Percentiles rank a stretch among this genome's conserved stretches.
phyloP scores from a whole-genome alignment of 1,140 invertebrate species.

The Platyscapa corneri region DNA sequence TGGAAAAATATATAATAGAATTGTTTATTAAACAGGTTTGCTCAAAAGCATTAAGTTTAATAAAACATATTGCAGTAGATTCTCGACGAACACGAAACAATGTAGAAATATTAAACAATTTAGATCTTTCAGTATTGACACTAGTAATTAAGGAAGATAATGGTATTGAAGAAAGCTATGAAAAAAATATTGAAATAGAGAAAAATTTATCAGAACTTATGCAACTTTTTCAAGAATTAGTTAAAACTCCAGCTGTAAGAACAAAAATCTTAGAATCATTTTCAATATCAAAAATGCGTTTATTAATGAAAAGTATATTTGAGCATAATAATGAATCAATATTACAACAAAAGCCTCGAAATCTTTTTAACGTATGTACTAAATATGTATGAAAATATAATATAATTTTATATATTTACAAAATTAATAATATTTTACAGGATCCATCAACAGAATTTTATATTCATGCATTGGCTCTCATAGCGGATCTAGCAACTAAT shows the following conservation, averaged over 20 bases:
- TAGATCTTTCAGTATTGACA: slow-evolving; percentile 67
- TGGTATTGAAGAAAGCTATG: slow-evolving; percentile 55
- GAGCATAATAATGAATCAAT: slow-evolving; percentile 55
- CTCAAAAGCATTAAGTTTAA: slow-evolving; percentile 66
- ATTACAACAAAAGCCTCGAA: slow-evolving; percentile 56
- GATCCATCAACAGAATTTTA: slow-evolving; percentile 70
- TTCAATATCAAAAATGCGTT: slow-evolving; percentile 62
- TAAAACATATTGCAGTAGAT: slow-evolving; percentile 66
- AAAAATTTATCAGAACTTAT: slow-evolving; percentile 68
- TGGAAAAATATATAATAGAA: not conserved
- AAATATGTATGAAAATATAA: not conserved
- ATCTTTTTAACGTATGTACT: slow-evolving; percentile 62
- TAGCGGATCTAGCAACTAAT: slow-evolving; percentile 70
- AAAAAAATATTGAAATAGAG: slow-evolving; percentile 55
- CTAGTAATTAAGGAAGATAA: slow-evolving; percentile 60
- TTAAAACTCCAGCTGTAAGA: slow-evolving; percentile 64
- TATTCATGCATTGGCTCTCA: slow-evolving; percentile 71
- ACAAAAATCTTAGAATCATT: slow-evolving; percentile 67
- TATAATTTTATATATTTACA: not conserved
- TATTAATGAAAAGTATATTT: slow-evolving; percentile 62
- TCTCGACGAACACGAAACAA: slow-evolving; percentile 55
- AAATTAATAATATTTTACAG: slow-evolving; percentile 57
- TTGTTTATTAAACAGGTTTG: slow-evolving; percentile 60
- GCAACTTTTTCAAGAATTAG: slow-evolving; percentile 73
- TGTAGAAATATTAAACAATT: slow-evolving; percentile 60